Percentiles rank a stretch among this genome's conserved stretches.
Evolutionary conservation across 23 tunicate species (phyloP).

Genomic region (Trididemnum nubilum): DNA sequence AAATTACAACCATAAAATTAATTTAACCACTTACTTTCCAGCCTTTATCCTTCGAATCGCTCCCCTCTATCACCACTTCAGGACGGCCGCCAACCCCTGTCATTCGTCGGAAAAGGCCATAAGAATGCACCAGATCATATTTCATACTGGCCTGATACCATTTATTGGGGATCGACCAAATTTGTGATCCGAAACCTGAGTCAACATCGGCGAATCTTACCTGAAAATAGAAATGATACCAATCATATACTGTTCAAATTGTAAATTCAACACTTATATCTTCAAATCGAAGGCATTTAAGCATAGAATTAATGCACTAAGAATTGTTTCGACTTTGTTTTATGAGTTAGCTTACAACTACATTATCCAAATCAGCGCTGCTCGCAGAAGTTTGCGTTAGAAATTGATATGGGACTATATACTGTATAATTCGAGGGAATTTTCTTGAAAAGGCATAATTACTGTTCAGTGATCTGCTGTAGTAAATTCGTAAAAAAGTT

Average conservation of each 20-base stretch:
- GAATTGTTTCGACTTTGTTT: no score
- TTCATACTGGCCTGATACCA: slow-evolving; percentile 48
- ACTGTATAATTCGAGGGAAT: no score
- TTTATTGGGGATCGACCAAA: slow-evolving; percentile 56
- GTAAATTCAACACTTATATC: no score
- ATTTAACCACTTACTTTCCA: slow-evolving; percentile 91
- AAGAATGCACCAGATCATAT: slow-evolving; percentile 89
- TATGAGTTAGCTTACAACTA: no score
- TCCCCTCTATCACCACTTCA: slow-evolving; percentile 85
- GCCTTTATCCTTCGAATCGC: slow-evolving; percentile 24
- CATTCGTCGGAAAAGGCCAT: slow-evolving; percentile 96
- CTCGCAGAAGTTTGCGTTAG: no score
- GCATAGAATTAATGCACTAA: background rate
- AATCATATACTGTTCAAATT: background rate
- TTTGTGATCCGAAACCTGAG: slow-evolving; percentile 10
- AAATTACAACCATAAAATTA: no score
- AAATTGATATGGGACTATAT: no score
- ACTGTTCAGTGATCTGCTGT: no score
- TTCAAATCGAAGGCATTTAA: no score
- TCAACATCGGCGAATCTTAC: slow-evolving; percentile 27
- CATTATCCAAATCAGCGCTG: no score
- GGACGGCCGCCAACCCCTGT: slow-evolving; percentile 99
- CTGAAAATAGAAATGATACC: background rate
- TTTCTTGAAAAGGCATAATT: no score
- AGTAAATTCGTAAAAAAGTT: no score